Evolutionary conservation across 2,797 vertebrate species (phyloP).

Genomic region (Lagorchestes hirsutus): DNA sequence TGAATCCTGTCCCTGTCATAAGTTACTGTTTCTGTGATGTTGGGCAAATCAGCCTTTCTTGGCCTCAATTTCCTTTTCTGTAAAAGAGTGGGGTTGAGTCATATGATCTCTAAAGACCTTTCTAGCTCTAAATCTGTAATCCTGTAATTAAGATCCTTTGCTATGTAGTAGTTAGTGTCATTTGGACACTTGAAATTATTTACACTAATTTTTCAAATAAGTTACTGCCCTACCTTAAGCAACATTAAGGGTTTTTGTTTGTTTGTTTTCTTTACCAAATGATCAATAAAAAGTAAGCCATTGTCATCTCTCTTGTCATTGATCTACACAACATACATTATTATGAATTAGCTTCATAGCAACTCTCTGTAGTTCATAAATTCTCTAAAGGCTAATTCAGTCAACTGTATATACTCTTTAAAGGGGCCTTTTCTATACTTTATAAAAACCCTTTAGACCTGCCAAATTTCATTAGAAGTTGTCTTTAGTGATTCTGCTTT

Average conservation of each 20-base stretch:
- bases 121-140: background rate
- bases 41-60: no score
- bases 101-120: background rate
- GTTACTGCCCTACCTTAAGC: background rate
- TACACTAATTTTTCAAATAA: conserved; percentile 27
- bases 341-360: conserved; percentile 43
- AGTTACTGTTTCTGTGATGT: no score
- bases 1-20: background rate
- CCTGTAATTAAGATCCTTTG: background rate
- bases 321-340: background rate
- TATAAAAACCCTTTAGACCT: conserved; percentile 7
- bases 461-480: conserved; percentile 10
- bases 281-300: conserved; percentile 41
- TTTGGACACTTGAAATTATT: conserved; percentile 32
- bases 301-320: conserved; percentile 39
- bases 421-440: background rate
- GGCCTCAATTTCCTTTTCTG: background rate
- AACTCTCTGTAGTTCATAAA: conserved; percentile 49
- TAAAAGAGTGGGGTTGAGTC: background rate
- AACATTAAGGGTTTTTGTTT: conserved; percentile 38
- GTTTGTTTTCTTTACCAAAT: conserved; percentile 39
- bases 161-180: conserved; percentile 39
- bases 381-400: conserved; percentile 44
- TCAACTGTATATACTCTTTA: conserved; percentile 34
- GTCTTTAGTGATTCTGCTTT: conserved; percentile 23